These are phyloP conservation scores for Jacana jacana DNA, from an alignment of 2,113 vertebrate species.

Conservation along the genomic window DNA sequence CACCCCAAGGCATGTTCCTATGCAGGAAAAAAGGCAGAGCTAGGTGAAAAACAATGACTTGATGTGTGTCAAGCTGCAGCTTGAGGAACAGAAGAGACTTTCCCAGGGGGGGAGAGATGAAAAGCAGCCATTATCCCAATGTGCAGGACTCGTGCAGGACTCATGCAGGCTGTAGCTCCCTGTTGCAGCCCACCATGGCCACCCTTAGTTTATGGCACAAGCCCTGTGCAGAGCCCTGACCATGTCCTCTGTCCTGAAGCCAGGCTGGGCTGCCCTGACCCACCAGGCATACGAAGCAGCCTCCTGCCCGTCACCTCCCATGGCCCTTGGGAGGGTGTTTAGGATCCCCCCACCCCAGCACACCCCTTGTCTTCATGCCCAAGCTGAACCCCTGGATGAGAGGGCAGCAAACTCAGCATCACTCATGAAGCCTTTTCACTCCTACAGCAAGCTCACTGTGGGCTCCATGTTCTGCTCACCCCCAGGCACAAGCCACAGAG, in stretches of 20 bases:
- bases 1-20: conserved; percentile 66
- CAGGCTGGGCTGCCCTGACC: neutral
- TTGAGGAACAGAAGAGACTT: neutral
- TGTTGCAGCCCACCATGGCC: neutral
- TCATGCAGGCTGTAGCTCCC: accelerated
- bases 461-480: neutral
- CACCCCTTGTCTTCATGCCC: neutral
- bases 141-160: neutral
- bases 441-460: neutral
- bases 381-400: neutral
- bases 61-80: neutral
- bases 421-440: neutral
- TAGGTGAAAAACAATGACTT: conserved; percentile 41
- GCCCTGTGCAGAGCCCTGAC: neutral
- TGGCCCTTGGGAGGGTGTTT: neutral
- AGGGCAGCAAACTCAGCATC: neutral
- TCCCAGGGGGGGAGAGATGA: neutral
- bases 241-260: accelerated
- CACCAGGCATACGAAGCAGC: accelerated
- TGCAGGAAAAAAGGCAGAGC: conserved; percentile 49
- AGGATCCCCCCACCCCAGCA: neutral
- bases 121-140: neutral
- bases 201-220: neutral
- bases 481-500: neutral
- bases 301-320: neutral